Conservation (phyloP, 1,140 invertebrate genomes). For the Olivierus martensii region DNA sequence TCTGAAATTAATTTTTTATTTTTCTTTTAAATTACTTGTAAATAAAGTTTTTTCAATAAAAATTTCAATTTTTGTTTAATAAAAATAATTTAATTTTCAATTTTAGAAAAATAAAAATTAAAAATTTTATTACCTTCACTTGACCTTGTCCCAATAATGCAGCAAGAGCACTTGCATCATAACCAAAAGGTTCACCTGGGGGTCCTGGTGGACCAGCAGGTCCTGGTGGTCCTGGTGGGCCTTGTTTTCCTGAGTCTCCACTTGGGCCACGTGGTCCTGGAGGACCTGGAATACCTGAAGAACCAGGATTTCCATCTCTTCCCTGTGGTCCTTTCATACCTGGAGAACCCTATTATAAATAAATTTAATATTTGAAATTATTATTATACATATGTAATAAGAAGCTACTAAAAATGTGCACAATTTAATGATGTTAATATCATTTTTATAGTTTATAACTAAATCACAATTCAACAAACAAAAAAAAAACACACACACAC, state of each 20-base stretch:
- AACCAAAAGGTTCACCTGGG: slow-evolving; percentile 43
- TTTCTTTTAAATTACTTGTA: no score
- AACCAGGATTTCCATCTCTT: slow-evolving; percentile 31
- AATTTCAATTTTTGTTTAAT: no score
- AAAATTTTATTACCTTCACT: slow-evolving; percentile 25
- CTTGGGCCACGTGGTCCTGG: slow-evolving; percentile 22
- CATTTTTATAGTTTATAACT: no score
- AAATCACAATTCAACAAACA: no score
- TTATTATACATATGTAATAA: no score
- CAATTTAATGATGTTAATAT: no score
- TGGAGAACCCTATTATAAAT: slow-evolving; percentile 15
- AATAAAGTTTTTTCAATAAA: no score
- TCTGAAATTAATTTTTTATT: no score
- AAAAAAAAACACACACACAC: no score
- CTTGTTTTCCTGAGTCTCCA: slow-evolving; percentile 22
- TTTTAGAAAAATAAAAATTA: not conserved
- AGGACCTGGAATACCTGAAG: slow-evolving; percentile 25
- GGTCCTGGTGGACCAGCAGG: slow-evolving; percentile 49
- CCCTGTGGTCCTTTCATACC: slow-evolving; percentile 30
- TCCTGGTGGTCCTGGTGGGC: slow-evolving; percentile 46
- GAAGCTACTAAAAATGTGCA: no score
- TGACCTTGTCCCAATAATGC: slow-evolving; percentile 49
- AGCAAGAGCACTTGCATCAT: slow-evolving; percentile 56
- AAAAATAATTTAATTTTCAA: no score
- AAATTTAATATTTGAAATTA: no score